A percentile compares a stretch with the other conserved stretches of the same genome.
phyloP scores from a whole-genome alignment of 2,888 invertebrate species.

The Linnaemya vulpina region DNA sequence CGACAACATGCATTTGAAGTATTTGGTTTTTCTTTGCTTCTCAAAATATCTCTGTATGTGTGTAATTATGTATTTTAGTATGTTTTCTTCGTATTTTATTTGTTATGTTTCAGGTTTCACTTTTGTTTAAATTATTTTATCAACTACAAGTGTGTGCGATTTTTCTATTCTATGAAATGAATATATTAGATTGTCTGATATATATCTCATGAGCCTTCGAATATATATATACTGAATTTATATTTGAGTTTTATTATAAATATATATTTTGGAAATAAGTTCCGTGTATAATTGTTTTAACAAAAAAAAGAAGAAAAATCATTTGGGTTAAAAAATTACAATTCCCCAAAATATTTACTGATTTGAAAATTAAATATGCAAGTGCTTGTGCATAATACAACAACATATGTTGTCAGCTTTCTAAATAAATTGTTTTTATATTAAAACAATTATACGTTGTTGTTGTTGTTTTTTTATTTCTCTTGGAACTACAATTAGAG shows the following conservation, averaged over 20 bases:
- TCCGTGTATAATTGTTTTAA: background rate
- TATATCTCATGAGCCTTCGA: constrained; percentile 1
- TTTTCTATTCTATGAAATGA: constrained; percentile 12
- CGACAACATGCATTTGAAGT: background rate
- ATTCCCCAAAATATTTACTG: too few species aligned
- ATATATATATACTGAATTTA: background rate
- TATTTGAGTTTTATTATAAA: constrained; percentile 6
- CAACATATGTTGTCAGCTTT: too few species aligned
- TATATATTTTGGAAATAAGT: too few species aligned
- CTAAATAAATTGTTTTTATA: too few species aligned
- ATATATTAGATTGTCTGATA: background rate
- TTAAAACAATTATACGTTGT: too few species aligned
- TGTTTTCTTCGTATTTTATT: constrained; percentile 1
- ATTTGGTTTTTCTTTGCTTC: background rate
- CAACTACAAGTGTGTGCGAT: background rate
- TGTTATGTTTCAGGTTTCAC: constrained; percentile 39
- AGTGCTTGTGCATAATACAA: too few species aligned
- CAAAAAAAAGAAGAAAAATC: too few species aligned
- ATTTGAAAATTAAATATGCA: too few species aligned
- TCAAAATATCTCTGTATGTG: background rate
- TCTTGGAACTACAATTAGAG: too few species aligned
- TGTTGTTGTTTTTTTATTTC: too few species aligned
- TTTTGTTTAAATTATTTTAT: background rate
- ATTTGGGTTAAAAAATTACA: too few species aligned
- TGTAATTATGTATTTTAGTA: background rate